Conservation (phyloP, 2,888 invertebrate genomes). For the Sicus ferrugineus region DNA sequence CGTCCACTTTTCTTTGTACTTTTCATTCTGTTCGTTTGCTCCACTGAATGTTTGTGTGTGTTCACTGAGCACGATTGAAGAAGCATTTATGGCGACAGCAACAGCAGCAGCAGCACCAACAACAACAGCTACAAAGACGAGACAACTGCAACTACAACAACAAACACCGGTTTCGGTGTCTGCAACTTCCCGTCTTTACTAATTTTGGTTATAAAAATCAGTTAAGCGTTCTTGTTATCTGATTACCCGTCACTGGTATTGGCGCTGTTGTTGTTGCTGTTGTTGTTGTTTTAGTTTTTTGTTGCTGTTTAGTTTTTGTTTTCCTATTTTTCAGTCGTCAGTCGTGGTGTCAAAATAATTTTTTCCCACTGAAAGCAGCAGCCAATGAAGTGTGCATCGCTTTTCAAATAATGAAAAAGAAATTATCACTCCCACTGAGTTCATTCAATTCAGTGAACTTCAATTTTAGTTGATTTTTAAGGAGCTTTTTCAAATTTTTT, state of each 20-base stretch:
- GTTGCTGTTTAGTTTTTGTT: neutral
- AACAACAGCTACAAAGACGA: neutral
- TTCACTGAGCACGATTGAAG: constrained; percentile 2
- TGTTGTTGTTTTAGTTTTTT: neutral
- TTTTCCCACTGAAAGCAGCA: neutral
- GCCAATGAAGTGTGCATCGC: constrained; percentile 9
- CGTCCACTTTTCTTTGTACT: neutral
- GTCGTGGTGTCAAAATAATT: no score
- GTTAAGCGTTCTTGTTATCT: neutral
- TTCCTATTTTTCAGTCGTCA: no score
- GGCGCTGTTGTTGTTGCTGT: neutral
- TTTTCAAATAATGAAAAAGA: no score
- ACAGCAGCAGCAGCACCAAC: constrained; percentile 3
- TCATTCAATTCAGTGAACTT: no score
- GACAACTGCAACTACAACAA: neutral
- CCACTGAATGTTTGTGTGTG: no score
- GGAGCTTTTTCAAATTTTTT: no score
- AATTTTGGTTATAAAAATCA: constrained; percentile 19
- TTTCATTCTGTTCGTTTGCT: no score
- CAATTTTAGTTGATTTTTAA: no score
- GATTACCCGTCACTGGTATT: constrained; percentile 2
- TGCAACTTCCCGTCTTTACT: constrained; percentile 3
- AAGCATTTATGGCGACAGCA: neutral
- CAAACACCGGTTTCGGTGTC: neutral
- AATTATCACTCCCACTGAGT: no score